These are phyloP conservation scores for Hypocryptadius cinnamomeus DNA, from an alignment of 2,113 vertebrate species.

Conservation along the genomic window DNA sequence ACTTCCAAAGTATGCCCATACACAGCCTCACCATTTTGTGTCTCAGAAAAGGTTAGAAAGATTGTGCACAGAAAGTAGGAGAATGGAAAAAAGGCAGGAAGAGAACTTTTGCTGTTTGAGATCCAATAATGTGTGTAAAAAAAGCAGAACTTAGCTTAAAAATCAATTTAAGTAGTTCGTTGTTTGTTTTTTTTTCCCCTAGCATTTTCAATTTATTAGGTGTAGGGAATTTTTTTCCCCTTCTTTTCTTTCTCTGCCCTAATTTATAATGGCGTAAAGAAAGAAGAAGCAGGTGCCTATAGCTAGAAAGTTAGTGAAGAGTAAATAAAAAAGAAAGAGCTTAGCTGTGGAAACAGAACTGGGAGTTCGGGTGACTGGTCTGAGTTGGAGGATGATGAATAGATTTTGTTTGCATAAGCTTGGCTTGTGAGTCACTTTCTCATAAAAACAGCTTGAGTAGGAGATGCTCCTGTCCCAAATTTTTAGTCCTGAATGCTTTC, in stretches of 20 bases:
- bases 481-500: slow-evolving; percentile 3
- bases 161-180: neutral
- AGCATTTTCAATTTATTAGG: neutral
- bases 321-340: neutral
- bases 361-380: neutral
- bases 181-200: neutral
- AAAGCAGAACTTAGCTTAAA: neutral
- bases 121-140: neutral
- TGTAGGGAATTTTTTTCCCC: neutral
- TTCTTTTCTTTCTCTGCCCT: neutral
- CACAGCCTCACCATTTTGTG: neutral
- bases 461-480: slow-evolving; percentile 9
- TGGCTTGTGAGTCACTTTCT: slow-evolving; percentile 28
- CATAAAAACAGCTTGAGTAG: neutral
- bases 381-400: slow-evolving; percentile 26
- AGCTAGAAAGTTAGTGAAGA: neutral
- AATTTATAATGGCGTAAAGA: neutral
- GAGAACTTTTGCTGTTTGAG: neutral
- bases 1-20: neutral
- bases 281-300: neutral
- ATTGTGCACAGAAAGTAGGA: neutral
- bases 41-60: neutral
- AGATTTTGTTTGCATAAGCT: neutral
- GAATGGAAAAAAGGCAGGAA: neutral
- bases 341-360: neutral